Evolutionary conservation across 2,113 vertebrate genomes (phyloP), one percentile per base, ranked within the genome.

Genomic region (Eupsittula cactorum): DNA sequence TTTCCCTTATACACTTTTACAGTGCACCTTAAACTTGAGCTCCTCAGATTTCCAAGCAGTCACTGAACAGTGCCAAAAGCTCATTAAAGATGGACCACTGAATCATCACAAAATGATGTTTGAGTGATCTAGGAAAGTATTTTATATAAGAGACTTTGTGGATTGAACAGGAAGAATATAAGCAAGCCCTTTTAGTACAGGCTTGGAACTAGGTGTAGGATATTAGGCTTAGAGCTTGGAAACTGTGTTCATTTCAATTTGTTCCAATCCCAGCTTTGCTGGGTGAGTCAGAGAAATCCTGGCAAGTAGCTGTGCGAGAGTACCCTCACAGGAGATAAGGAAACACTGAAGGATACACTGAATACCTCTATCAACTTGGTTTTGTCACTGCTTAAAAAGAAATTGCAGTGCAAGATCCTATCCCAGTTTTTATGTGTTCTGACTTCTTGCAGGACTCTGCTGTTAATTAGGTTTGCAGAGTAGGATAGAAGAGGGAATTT

Each of bases 311-410:
- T 25, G 5, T 52, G 23, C 71, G 73, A 75, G 7, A 65, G 37
- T 82, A n/a, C n/a, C 23, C 44, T 87, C 68, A 63, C 13, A 92
- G n/a, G 57, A 95, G 86, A 93, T 92, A 93, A 94, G 37, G 28
- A 62, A 81, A 33, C 33, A 28, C 39, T 42, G 23, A 17, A 85
- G 53, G 44, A 74, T 63, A 59, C 31, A 37, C 73, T 52, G 65
- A 92, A 63, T 86, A 67, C 39, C 50, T 64, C 50, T 28, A 39
- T 71, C 69, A 75, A 28, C 42, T 76, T 65, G 10, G 19, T 65
- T 88, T 93, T 73, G 69, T 62, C 55, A 23, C 35, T 37, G 6
- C 42, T 86, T 83, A 46, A 35, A 93, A 88, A 63, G n/a, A 91
- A 94, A 92, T 42, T 73, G 47, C 57, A 69, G 28, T 29, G 42